These are phyloP conservation scores for Atrichornis clamosus DNA, from an alignment of 2,113 vertebrate genomes.

Conservation along the genomic window DNA sequence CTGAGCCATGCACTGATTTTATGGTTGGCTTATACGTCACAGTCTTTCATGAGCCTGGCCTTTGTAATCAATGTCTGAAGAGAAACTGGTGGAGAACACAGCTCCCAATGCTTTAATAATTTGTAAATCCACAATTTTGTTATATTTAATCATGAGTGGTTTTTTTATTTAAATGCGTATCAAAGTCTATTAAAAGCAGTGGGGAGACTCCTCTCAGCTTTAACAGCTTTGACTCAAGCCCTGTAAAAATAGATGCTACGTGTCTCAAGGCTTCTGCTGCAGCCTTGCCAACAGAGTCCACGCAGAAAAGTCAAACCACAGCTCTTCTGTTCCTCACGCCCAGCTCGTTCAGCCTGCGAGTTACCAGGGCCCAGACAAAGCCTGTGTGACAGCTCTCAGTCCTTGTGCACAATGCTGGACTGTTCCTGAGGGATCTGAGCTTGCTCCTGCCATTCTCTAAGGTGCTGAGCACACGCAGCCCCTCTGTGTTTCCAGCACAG, in stretches of 20 bases:
- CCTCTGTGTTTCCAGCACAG: background rate
- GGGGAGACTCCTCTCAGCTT: constrained; percentile 5
- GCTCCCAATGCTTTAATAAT: background rate
- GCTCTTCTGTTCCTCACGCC: background rate
- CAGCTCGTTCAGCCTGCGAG: background rate
- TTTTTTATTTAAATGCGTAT: background rate
- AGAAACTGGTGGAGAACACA: background rate
- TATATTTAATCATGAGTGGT: background rate
- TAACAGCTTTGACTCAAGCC: background rate
- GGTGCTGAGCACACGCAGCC: background rate
- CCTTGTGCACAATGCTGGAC: background rate
- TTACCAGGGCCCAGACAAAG: background rate
- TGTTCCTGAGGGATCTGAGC: background rate
- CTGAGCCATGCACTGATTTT: constrained; percentile 11
- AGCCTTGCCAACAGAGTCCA: background rate
- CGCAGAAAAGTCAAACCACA: background rate
- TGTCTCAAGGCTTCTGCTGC: background rate
- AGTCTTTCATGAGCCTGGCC: background rate
- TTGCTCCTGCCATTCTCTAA: background rate
- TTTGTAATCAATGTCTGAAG: background rate
- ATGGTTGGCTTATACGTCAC: background rate
- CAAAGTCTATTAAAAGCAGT: background rate
- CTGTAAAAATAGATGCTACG: background rate
- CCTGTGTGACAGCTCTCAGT: background rate
- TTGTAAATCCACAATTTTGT: background rate